Conservation (phyloP, 2,888 invertebrate genomes). For the Eristalis intricaria region DNA sequence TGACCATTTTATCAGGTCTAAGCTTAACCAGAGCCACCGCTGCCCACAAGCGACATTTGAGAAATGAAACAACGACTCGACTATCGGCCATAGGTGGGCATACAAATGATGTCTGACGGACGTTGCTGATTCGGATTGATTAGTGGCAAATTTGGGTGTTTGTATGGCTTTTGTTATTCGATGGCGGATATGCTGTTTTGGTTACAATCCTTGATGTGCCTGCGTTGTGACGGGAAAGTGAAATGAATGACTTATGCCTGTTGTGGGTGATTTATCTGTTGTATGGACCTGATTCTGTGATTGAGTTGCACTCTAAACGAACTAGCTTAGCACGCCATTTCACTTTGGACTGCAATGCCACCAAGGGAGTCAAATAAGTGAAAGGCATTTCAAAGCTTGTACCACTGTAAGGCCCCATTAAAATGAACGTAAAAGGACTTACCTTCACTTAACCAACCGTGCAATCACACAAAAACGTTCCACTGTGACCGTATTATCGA, state of each 20-base stretch:
- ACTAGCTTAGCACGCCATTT: background rate
- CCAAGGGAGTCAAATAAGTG: too few relatives aligned
- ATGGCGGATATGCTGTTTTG: background rate
- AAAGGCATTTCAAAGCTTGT: too few relatives aligned
- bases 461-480: too few relatives aligned
- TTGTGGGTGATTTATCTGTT: background rate
- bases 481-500: too few relatives aligned
- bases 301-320: background rate
- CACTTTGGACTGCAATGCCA: too few relatives aligned
- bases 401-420: too few relatives aligned
- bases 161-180: background rate
- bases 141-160: background rate
- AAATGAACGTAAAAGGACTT: too few relatives aligned
- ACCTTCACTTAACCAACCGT: too few relatives aligned
- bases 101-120: background rate
- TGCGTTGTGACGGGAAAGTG: background rate
- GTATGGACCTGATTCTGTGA: background rate
- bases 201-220: background rate
- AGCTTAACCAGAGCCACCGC: constrained; percentile 34
- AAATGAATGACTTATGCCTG: background rate
- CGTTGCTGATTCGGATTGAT: background rate
- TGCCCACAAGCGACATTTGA: constrained; percentile 22
- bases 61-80: background rate
- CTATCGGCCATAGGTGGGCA: background rate
- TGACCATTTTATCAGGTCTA: constrained; percentile 42